These are phyloP conservation scores for Prietella phreatophila DNA, from an alignment of 2,113 vertebrate genomes.

Conservation along the genomic window DNA sequence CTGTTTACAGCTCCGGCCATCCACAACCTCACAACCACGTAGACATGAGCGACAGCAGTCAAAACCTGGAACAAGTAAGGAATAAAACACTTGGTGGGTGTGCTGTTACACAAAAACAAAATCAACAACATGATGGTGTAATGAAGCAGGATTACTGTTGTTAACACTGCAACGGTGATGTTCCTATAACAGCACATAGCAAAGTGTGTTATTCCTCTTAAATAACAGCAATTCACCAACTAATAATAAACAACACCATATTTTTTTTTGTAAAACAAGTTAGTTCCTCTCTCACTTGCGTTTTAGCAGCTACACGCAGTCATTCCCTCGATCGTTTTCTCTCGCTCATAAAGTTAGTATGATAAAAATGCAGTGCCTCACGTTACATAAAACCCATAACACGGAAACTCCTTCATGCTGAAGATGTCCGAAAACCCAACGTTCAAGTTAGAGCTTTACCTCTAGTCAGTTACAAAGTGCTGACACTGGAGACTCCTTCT, in stretches of 20 bases:
- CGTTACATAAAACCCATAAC: not conserved
- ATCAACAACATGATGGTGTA: not conserved
- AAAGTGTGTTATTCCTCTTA: too few relatives aligned
- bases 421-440: not conserved
- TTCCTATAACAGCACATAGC: too few relatives aligned
- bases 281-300: not conserved
- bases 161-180: not conserved
- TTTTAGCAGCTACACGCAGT: not conserved
- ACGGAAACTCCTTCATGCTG: not conserved
- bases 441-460: too few relatives aligned
- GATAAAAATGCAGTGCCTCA: too few relatives aligned
- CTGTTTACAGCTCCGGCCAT: slow-evolving; percentile 5
- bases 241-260: not conserved
- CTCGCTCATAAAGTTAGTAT: not conserved
- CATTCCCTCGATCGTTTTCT: not conserved
- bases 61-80: not conserved
- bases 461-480: not conserved
- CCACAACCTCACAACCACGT: slow-evolving; percentile 3
- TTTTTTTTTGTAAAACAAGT: not conserved
- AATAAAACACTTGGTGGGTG: not conserved
- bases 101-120: not conserved
- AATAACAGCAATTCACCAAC: not conserved
- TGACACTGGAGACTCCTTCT: not conserved
- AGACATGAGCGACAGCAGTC: not conserved
- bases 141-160: not conserved